Conservation (phyloP, 37 sponge, comb jelly and placozoan genomes). For the Cliona cf. orientalis region DNA sequence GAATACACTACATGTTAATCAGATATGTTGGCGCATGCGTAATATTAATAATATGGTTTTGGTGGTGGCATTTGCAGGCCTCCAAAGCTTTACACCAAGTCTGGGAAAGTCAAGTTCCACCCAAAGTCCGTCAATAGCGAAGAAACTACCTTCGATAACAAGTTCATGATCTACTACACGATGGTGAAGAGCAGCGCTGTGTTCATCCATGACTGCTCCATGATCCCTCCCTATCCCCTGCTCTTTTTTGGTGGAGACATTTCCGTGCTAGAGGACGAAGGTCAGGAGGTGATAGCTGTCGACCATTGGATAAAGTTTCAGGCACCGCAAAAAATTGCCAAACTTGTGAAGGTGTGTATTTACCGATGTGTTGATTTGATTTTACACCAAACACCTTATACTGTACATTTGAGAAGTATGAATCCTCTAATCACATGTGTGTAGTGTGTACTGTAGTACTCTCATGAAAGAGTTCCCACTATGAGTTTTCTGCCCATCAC, state of each 20-base stretch:
- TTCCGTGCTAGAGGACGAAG: constrained; percentile 42
- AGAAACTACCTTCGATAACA: constrained; percentile 27
- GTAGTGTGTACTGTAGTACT: too few species aligned
- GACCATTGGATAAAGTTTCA: constrained; percentile 77
- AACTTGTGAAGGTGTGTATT: constrained; percentile 60
- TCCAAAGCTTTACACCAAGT: constrained; percentile 66
- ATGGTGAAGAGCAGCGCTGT: constrained; percentile 65
- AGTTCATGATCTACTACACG: constrained; percentile 76
- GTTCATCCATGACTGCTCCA: constrained; percentile 69
- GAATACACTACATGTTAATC: too few species aligned
- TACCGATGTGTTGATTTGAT: not conserved
- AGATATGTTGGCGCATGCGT: too few species aligned
- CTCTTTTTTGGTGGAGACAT: constrained; percentile 87
- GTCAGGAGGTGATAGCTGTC: constrained; percentile 62
- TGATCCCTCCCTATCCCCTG: constrained; percentile 79
- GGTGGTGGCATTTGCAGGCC: constrained; percentile 14
- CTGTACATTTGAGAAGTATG: not conserved
- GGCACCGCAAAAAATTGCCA: constrained; percentile 63
- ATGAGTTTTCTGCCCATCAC: not conserved
- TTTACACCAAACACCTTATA: not conserved
- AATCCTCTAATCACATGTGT: too few species aligned
- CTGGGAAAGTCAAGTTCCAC: constrained; percentile 73
- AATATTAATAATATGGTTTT: too few species aligned
- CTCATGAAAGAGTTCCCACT: too few species aligned
- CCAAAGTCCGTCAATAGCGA: constrained; percentile 78